Evolutionary conservation across 2,888 invertebrate genomes (phyloP).

Genomic region (Limenitis camilla): DNA sequence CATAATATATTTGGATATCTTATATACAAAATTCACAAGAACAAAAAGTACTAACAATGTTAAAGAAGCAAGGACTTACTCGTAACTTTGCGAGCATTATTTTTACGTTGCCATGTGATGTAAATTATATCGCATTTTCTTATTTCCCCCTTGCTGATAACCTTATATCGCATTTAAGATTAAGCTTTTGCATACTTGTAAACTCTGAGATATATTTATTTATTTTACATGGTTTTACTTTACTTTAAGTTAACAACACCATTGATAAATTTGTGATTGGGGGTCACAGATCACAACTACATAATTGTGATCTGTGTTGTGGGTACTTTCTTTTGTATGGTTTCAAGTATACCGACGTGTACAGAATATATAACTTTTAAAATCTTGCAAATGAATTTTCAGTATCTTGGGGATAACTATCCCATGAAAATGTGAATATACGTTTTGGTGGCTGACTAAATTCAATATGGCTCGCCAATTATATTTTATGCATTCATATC

Average conservation of each 20-base stretch:
- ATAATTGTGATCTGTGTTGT: no score
- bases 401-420: no score
- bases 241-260: not conserved
- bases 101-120: slow-evolving; percentile 16
- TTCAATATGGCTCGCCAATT: no score
- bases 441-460: no score
- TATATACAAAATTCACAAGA: not conserved
- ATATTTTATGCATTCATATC: no score
- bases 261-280: not conserved
- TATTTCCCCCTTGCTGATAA: slow-evolving; percentile 10
- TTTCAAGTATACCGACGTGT: no score
- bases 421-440: no score
- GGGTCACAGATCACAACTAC: no score
- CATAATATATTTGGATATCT: not conserved
- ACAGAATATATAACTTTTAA: no score
- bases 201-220: not conserved
- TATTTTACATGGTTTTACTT: not conserved
- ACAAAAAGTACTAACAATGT: slow-evolving; percentile 1
- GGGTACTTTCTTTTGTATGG: no score
- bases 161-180: slow-evolving; percentile 1
- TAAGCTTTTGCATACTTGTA: slow-evolving; percentile 3
- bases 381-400: no score
- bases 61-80: not conserved
- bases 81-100: slow-evolving; percentile 14
- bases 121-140: slow-evolving; percentile 14